phyloP scores from a whole-genome alignment of 2,113 vertebrate species.

The Podarcis raffonei region DNA sequence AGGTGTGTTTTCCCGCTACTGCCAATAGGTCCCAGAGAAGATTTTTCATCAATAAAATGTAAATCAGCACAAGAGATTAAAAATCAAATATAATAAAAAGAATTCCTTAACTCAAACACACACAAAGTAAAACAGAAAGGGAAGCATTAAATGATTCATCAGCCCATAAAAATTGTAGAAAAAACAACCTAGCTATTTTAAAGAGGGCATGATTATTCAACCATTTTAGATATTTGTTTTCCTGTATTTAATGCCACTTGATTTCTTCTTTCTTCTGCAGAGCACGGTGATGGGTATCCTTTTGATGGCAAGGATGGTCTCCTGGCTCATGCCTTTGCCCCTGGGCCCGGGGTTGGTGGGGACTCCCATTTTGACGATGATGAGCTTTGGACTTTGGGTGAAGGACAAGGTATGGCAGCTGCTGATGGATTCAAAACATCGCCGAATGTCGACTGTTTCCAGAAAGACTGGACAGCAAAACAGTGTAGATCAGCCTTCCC shows the following conservation, averaged over 20 bases:
- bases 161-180: no score
- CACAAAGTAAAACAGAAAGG: no score
- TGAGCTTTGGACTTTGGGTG: slow-evolving; percentile 96
- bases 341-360: slow-evolving; percentile 91
- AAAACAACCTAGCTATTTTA: no score
- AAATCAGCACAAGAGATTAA: no score
- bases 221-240: background rate
- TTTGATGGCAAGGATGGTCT: slow-evolving; percentile 98
- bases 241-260: background rate
- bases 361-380: slow-evolving; percentile 99
- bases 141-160: no score
- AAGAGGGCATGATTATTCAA: background rate
- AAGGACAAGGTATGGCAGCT: slow-evolving; percentile 88
- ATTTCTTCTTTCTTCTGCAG: slow-evolving; percentile 71
- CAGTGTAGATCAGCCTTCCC: background rate
- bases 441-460: background rate
- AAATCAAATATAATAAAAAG: no score
- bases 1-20: no score
- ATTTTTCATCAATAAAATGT: no score
- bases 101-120: no score
- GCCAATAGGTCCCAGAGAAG: no score
- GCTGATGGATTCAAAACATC: slow-evolving; percentile 6
- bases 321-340: slow-evolving; percentile 96
- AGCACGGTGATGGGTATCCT: slow-evolving; percentile 97
- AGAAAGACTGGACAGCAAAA: background rate